Evolutionary conservation across 2,113 vertebrate genomes (phyloP).

Genomic region (Xiphophorus hellerii): DNA sequence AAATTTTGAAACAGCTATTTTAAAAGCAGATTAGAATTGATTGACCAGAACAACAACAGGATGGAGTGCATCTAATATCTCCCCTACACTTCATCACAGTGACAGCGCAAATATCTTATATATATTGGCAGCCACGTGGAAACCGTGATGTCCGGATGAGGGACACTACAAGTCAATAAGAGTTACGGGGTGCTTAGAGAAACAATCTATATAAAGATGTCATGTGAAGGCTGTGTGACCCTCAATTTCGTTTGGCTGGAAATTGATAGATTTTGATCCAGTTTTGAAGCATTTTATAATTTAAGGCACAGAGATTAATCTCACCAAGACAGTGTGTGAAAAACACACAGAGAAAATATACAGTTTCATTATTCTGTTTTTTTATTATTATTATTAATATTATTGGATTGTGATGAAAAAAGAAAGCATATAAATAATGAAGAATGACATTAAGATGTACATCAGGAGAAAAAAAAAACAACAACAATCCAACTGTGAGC

Average conservation of each 20-base stretch:
- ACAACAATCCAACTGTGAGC: conserved; percentile 12
- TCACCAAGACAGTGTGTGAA: not conserved
- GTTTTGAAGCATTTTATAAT: not conserved
- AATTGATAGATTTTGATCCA: not conserved
- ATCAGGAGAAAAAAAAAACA: not conserved
- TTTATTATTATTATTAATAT: not conserved
- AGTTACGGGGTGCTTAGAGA: not conserved
- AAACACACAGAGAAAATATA: not conserved
- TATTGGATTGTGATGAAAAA: not conserved
- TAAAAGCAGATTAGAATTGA: conserved; percentile 1
- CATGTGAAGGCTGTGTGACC: not conserved
- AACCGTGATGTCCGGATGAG: not conserved
- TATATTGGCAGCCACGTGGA: not conserved
- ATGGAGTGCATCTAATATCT: not conserved
- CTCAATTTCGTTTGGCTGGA: not conserved
- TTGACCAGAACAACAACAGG: not conserved
- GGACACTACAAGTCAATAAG: not conserved
- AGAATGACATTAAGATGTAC: not conserved
- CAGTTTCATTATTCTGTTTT: not conserved
- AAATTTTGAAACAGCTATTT: not conserved
- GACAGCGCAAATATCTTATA: not conserved
- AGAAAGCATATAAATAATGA: not conserved
- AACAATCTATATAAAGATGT: conserved; percentile 7
- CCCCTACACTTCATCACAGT: conserved; percentile 7
- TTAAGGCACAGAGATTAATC: not conserved